phyloP scores from a whole-genome alignment of 92 coral and sea anemone species.

The Epizoanthus rinbou region DNA sequence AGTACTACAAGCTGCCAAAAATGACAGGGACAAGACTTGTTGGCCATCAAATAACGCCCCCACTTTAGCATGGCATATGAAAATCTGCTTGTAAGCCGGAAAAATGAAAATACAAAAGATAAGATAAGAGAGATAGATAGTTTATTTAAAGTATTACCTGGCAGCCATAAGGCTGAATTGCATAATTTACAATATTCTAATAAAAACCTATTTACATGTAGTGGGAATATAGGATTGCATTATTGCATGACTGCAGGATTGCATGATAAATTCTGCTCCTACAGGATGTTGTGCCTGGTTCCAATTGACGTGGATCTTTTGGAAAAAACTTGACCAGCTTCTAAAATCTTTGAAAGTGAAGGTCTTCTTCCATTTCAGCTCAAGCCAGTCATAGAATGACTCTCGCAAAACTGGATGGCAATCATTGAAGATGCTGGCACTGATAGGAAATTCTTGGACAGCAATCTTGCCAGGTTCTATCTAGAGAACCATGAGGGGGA shows the following conservation, averaged over 20 bases:
- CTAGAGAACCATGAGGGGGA: conserved; percentile 3
- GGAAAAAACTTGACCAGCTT: conserved; percentile 23
- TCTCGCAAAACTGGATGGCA: background rate
- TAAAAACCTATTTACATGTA: too few species aligned
- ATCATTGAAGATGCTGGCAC: conserved; percentile 32
- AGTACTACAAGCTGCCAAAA: conserved; percentile 4
- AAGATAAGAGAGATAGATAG: too few species aligned
- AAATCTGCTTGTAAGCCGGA: conserved; percentile 16
- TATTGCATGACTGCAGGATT: too few species aligned
- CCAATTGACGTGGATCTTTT: conserved; percentile 31
- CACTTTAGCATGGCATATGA: conserved; percentile 2
- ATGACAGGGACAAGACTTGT: conserved; percentile 22
- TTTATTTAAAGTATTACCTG: too few species aligned
- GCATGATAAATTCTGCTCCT: conserved; percentile 19
- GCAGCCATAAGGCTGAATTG: too few species aligned
- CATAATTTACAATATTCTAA: too few species aligned
- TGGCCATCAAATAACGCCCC: background rate
- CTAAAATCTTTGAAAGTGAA: conserved; percentile 30
- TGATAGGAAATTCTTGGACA: background rate
- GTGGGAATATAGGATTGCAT: too few species aligned
- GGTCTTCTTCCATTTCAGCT: conserved; percentile 22
- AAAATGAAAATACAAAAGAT: background rate
- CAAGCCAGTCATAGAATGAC: conserved; percentile 10
- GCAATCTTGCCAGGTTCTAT: conserved; percentile 13
- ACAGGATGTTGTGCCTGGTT: conserved; percentile 33